These are phyloP conservation scores for Saturnia japonica DNA, from an alignment of 2,888 invertebrate species.

Conservation along the genomic window DNA sequence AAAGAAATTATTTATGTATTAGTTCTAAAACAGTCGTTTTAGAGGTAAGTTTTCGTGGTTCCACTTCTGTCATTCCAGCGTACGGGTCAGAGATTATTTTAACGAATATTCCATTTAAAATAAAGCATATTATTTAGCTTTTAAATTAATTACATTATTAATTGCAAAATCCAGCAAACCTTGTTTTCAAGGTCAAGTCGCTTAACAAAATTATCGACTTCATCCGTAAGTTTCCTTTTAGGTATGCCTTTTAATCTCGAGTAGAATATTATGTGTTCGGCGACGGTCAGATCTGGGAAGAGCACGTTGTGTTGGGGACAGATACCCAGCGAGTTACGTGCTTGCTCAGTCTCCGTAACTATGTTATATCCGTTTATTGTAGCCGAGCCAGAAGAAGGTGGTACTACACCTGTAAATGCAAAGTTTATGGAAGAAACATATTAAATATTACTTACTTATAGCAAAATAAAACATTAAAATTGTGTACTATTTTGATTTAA, in stretches of 20 bases:
- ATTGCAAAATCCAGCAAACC: conserved; percentile 47
- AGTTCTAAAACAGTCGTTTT: no score
- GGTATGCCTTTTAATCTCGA: conserved; percentile 86
- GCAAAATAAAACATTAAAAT: no score
- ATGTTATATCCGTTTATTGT: conserved; percentile 88
- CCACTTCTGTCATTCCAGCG: no score
- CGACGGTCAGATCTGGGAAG: conserved; percentile 91
- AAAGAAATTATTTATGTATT: no score
- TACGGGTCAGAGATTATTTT: no score
- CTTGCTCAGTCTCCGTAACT: conserved; percentile 85
- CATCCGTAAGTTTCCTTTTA: conserved; percentile 74
- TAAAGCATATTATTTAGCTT: not conserved
- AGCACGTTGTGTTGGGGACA: conserved; percentile 95
- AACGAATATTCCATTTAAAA: not conserved
- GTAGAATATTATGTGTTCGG: conserved; percentile 92
- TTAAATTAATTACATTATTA: not conserved
- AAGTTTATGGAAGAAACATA: not conserved
- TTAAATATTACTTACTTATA: no score
- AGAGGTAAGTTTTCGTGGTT: no score
- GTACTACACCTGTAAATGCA: conserved; percentile 81
- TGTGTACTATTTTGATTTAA: not conserved
- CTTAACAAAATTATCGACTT: conserved; percentile 85
- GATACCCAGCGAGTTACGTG: conserved; percentile 88
- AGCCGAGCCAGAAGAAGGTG: conserved; percentile 87
- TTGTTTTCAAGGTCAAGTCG: conserved; percentile 86